Conservation (phyloP, 2,113 vertebrate genomes). For the Otus sunia region DNA sequence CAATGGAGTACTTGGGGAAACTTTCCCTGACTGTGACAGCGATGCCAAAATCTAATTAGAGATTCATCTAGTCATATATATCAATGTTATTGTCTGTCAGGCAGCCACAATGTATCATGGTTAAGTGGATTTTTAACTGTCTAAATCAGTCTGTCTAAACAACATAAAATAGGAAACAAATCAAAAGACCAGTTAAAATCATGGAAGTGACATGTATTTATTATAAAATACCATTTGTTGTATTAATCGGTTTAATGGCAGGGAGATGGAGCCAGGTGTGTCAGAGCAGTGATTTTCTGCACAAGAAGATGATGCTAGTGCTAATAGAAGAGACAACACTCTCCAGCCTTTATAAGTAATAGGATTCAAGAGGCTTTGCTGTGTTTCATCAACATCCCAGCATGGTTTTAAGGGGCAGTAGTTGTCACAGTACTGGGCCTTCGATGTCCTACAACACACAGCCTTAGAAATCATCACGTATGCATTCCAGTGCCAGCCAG, state of each 20-base stretch:
- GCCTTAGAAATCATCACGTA: accelerated
- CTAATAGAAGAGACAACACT: not conserved
- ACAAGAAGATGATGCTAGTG: not conserved
- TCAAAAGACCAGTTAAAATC: slow-evolving; percentile 63
- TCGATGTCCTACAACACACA: accelerated
- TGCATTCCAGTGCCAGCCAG: not conserved
- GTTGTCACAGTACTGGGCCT: not conserved
- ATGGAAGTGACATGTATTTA: slow-evolving; percentile 42
- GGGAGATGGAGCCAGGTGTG: slow-evolving; percentile 40
- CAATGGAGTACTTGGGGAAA: slow-evolving; percentile 80
- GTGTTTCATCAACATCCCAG: not conserved
- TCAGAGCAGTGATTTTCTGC: not conserved
- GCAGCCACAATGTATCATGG: slow-evolving; percentile 84
- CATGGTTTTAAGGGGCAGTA: not conserved
- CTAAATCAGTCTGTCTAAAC: slow-evolving; percentile 78
- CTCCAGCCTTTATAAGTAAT: not conserved
- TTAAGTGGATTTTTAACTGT: slow-evolving; percentile 83
- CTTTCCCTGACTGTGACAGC: slow-evolving; percentile 76
- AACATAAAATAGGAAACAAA: slow-evolving; percentile 71
- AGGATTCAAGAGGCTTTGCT: not conserved
- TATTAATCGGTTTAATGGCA: not conserved
- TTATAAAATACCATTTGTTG: slow-evolving; percentile 41
- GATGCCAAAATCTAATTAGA: slow-evolving; percentile 92
- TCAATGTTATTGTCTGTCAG: slow-evolving; percentile 90
- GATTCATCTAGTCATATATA: slow-evolving; percentile 89